Base-by-base conservation (phyloP, 2,888 invertebrate species). In the Poecilobothrus nobilitatus region DNA sequence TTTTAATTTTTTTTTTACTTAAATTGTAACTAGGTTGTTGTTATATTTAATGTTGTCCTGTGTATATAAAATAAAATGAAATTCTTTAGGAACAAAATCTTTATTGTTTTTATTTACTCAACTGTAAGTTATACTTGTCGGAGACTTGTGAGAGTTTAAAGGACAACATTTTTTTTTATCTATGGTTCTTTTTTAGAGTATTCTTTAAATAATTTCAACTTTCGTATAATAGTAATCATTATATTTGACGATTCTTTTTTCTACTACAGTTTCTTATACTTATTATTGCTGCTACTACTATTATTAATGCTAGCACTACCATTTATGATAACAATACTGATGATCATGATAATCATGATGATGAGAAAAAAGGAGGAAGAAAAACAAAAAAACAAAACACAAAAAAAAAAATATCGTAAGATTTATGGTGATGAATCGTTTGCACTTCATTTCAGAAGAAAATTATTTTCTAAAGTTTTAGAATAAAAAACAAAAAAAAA, bases 371-470 rank as follows among this genome's bases (percentile, higher is more conserved):
- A 27, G 5, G 5, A 27, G 5, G 5, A 27, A 27, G 5, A 27
- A 27, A 27, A 27, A 27, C 5, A 27, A 27, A 27, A 27, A 27
- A 27, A 27, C 5, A 27, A 27, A 27, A 27, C 27, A 27, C 2
- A 61, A 61, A 61, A 61, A 27, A 27, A 27, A 27, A 27, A 27
- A 27, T 2, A 27, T 4, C 2, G 27, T 27, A 27, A 63, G 63
- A 63, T 63, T 63, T 63, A 63, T 63, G 63, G 63, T 27, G 63
- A 63, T 63, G 63, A 63, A 63, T 63, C 63, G 63, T 63, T 63
- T 63, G 63, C 63, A 63, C 63, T 63, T 63, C 63, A 63, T 63
- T 63, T 63, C 53, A 53, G 53, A 53, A 18, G 53, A 53, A 53
- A 53, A 53, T 53, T 12, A 53, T 53, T 53, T 53, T 53, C 53